Evolutionary conservation across 2,113 vertebrate genomes (phyloP), one percentile per base, ranked within the genome.

Genomic region (Thamnaconus septentrionalis): DNA sequence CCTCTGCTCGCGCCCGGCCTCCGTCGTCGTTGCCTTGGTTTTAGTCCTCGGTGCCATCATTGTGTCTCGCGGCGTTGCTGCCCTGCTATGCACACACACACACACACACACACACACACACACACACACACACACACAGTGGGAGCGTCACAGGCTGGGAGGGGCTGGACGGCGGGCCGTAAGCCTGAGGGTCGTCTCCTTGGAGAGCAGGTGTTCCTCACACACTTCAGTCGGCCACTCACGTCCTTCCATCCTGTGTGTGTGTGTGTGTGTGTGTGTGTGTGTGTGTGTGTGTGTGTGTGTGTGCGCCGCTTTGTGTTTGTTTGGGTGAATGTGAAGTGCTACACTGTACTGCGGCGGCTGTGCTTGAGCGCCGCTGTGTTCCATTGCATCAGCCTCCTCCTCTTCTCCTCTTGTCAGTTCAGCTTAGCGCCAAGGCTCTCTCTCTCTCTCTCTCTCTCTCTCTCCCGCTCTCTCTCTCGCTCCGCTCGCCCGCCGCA

Each of bases 391-490:
- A 75, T 78, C 68, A 74, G 69, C 42, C 69, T 76, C 66, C 80
- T 85, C 76, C 74, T 76, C 66, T 78, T 85, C 76, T 72, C 81
- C 80, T 77, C 64, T 59, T 89, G 84, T 87, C 84, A 86, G 75
- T 79, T 79, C 66, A 66, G 73, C 48, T 89, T 85, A 87, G 75
- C 50, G 75, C 56, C 66, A 69, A 79, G 61, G 70, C 57, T 80
- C 71, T 73, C 73, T 60, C 61, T 31, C 18, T 31, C 18, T 31
- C 18, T 31, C 18, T 31, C 18, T 31, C 18, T 31, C 18, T 31
- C 2, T 31, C 18, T 31, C 18, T 31, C 18, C 2, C 18, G 1
- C 18, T 31, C 18, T 31, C 18, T 31, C 18, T 31, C 18, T 31
- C 18, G 1, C 18, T 31, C 18, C 2, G 18, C 18, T 31, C 18